These are phyloP conservation scores for Sinella curviseta DNA, from an alignment of 1,140 invertebrate species.

Conservation along the genomic window DNA sequence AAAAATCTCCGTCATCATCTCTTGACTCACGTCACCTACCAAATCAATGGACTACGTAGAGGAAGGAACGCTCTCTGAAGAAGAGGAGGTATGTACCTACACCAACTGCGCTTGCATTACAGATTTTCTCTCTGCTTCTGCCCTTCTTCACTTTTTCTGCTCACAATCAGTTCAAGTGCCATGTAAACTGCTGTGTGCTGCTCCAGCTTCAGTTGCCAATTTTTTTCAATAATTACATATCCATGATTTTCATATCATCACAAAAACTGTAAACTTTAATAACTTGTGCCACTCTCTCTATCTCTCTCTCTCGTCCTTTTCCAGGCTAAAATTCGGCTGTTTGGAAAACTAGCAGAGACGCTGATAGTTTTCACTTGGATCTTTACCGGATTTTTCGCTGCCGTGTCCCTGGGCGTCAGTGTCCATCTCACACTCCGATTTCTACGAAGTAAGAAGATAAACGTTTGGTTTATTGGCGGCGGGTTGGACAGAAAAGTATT, in stretches of 20 bases:
- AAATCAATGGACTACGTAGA: slow-evolving; percentile 19
- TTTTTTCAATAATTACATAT: no score
- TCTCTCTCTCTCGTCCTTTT: background rate
- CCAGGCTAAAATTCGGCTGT: slow-evolving; percentile 29
- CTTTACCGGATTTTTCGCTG: slow-evolving; percentile 28
- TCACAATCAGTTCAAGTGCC: no score
- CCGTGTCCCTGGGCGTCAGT: slow-evolving; percentile 27
- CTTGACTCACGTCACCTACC: background rate
- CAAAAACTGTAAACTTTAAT: no score
- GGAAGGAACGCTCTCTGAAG: slow-evolving; percentile 26
- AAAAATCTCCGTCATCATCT: background rate
- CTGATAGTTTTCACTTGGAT: slow-evolving; percentile 27
- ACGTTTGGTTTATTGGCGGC: background rate
- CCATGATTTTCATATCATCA: no score
- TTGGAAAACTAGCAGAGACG: slow-evolving; percentile 7
- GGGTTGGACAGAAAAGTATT: background rate
- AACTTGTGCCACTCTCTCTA: no score
- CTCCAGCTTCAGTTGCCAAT: background rate
- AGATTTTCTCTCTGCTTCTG: no score
- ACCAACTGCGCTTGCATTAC: no score
- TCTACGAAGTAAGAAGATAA: slow-evolving; percentile 9
- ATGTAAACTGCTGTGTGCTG: no score
- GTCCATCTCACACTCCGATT: background rate
- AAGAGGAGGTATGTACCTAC: slow-evolving; percentile 26
- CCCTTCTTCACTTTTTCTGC: no score